These are phyloP conservation scores for Drosophila setifemur DNA, from an alignment of 1,140 invertebrate species.

Conservation along the genomic window DNA sequence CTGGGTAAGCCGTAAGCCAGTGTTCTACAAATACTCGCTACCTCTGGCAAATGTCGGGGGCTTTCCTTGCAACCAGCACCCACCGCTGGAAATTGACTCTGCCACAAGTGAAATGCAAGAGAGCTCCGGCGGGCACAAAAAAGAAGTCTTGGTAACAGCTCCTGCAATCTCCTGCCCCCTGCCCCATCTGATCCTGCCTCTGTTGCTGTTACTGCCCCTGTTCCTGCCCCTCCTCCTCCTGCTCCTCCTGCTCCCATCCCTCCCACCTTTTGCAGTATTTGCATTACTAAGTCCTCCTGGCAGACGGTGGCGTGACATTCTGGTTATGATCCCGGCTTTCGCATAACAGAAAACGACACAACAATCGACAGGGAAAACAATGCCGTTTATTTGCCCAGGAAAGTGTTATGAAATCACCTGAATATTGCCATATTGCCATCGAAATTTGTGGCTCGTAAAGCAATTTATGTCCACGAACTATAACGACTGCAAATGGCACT, in stretches of 20 bases:
- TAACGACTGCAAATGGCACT: no score
- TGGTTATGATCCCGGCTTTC: constrained; percentile 12
- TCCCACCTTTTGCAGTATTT: constrained; percentile 15
- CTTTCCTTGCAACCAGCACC: not conserved
- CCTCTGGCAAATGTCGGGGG: constrained; percentile 14
- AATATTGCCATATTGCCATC: constrained; percentile 12
- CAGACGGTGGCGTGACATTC: constrained; percentile 32
- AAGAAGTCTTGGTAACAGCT: not conserved
- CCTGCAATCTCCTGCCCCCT: no score
- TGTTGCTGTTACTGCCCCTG: not conserved
- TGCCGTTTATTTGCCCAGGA: constrained; percentile 10
- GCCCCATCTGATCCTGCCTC: not conserved
- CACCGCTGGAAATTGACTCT: constrained; percentile 30
- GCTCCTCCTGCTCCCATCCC: not conserved
- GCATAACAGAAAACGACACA: not conserved
- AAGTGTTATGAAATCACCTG: constrained; percentile 15
- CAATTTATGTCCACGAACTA: no score
- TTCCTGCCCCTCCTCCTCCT: not conserved
- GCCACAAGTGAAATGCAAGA: constrained; percentile 15
- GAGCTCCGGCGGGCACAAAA: not conserved
- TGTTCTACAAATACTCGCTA: constrained; percentile 26
- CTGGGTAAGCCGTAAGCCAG: constrained; percentile 17
- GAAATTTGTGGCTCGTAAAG: not conserved
- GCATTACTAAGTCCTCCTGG: constrained; percentile 37
- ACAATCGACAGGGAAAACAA: constrained; percentile 4